Conservation (phyloP, 2,888 invertebrate species). For the Drosophila fulvimacula region DNA sequence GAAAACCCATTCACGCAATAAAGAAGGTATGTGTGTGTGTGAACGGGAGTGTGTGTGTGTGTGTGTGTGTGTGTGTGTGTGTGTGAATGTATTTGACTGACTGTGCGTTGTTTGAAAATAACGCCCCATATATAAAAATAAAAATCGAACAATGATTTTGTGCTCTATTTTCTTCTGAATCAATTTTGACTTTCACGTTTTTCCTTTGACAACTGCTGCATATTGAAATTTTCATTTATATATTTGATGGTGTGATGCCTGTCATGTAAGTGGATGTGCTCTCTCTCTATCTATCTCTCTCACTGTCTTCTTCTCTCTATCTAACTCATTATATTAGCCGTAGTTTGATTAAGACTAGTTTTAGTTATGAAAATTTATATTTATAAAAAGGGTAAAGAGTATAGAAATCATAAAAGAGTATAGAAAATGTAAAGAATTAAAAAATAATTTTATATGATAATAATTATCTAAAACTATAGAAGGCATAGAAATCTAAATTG, state of each 20-base stretch:
- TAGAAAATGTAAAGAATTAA: no score
- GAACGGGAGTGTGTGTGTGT: background rate
- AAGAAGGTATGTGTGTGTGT: constrained; percentile 81
- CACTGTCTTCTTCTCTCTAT: constrained; percentile 9
- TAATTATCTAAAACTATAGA: no score
- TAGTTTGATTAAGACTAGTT: constrained; percentile 9
- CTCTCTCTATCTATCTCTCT: constrained; percentile 15
- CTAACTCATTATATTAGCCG: constrained; percentile 1
- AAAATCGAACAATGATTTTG: constrained; percentile 12
- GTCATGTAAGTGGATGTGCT: constrained; percentile 56
- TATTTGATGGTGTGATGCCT: constrained; percentile 50
- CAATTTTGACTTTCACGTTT: constrained; percentile 22
- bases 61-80: background rate
- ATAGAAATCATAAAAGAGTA: no score
- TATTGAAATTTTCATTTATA: constrained; percentile 47
- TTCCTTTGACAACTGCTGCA: constrained; percentile 51
- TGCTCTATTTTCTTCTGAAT: constrained; percentile 29
- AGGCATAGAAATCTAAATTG: no score
- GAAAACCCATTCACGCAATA: constrained; percentile 84
- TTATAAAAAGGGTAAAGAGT: no score
- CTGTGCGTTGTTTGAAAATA: background rate
- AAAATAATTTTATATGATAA: no score
- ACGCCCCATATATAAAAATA: constrained; percentile 15
- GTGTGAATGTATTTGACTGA: no score
- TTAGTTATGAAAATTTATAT: background rate